phyloP scores from a whole-genome alignment of 2,113 vertebrate genomes.

The Pipra filicauda region DNA sequence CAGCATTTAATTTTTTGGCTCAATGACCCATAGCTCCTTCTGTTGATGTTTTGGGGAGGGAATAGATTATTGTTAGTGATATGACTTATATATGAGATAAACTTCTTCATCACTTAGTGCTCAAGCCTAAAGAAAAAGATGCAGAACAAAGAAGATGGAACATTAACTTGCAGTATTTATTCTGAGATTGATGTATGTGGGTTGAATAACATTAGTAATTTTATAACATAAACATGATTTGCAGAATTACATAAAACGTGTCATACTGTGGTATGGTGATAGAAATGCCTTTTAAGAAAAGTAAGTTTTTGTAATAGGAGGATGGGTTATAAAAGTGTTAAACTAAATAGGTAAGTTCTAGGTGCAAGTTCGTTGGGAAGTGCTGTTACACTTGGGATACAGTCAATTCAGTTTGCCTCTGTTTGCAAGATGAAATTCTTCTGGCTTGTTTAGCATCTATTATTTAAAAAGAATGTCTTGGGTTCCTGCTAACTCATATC shows the following conservation, averaged over 20 bases:
- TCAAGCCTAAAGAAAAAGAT: background rate
- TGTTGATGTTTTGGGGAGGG: slow-evolving; percentile 17
- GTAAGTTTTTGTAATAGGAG: background rate
- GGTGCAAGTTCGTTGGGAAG: background rate
- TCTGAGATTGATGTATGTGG: background rate
- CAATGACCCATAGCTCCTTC: slow-evolving; percentile 38
- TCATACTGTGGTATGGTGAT: background rate
- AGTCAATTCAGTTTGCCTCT: background rate
- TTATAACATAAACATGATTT: background rate
- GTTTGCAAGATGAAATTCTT: background rate
- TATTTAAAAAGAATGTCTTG: background rate
- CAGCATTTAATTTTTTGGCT: slow-evolving; percentile 61
- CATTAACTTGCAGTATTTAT: background rate
- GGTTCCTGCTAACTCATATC: background rate
- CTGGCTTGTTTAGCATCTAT: background rate
- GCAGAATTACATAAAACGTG: background rate
- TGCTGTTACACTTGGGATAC: background rate
- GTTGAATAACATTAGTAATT: background rate
- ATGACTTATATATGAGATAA: background rate
- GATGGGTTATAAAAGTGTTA: background rate
- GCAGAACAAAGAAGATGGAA: background rate
- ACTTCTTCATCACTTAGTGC: background rate
- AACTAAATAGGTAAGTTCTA: background rate
- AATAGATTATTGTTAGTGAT: background rate
- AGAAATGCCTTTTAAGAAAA: background rate